Conservation (phyloP, 2,888 invertebrate species). For the Ochropleura leucogaster region DNA sequence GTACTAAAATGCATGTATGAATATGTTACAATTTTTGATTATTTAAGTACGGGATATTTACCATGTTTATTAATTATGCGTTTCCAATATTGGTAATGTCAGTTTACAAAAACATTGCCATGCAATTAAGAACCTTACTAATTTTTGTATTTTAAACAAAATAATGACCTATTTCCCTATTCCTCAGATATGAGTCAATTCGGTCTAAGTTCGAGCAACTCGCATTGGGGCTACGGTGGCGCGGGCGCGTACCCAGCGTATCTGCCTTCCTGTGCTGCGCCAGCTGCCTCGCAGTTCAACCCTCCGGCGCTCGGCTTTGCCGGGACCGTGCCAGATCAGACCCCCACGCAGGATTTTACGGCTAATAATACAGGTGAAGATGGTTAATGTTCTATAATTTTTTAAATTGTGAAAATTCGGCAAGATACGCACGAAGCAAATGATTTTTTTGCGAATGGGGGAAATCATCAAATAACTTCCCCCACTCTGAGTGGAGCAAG, state of each 20-base stretch:
- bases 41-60: too few relatives aligned
- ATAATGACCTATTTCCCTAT: not conserved
- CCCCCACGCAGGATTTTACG: constrained; percentile 90
- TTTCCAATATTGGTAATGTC: too few relatives aligned
- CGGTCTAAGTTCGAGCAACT: constrained; percentile 95
- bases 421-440: not conserved
- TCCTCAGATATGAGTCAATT: constrained; percentile 96
- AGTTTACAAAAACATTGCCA: not conserved
- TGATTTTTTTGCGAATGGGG: too few relatives aligned
- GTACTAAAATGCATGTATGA: too few relatives aligned
- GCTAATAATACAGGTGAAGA: constrained; percentile 89
- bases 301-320: constrained; percentile 94
- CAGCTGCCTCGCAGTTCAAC: constrained; percentile 93
- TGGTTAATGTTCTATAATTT: not conserved
- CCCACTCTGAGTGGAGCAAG: too few relatives aligned
- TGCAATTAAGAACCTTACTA: not conserved
- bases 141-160: not conserved
- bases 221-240: constrained; percentile 97
- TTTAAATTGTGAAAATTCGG: not conserved
- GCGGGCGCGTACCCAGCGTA: constrained; percentile 97
- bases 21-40: too few relatives aligned
- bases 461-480: too few relatives aligned
- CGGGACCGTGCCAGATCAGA: constrained; percentile 93
- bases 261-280: constrained; percentile 94
- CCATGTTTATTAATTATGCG: too few relatives aligned